phyloP scores from a whole-genome alignment of 2,888 invertebrate species.

The Watsonalla cultraria region DNA sequence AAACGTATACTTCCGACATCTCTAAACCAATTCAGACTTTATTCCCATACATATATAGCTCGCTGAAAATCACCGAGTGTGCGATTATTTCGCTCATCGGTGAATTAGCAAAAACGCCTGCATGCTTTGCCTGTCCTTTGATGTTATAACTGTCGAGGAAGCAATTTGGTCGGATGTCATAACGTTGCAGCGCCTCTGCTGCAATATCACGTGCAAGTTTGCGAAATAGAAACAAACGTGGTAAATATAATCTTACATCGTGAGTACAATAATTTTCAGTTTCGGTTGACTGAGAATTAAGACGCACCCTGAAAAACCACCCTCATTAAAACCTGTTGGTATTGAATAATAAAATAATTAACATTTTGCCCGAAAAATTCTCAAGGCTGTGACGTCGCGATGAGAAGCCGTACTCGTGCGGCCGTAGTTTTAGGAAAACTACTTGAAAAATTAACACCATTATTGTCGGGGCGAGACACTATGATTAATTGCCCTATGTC shows the following conservation, averaged over 20 bases:
- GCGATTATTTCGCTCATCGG: constrained; percentile 24
- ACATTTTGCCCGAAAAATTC: constrained; percentile 7
- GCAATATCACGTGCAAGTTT: constrained; percentile 16
- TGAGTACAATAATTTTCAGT: too few relatives aligned
- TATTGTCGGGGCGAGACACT: neutral
- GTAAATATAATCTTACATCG: too few relatives aligned
- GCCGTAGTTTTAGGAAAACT: neutral
- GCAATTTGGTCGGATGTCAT: constrained; percentile 31
- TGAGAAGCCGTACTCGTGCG: constrained; percentile 5
- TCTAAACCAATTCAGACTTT: constrained; percentile 6
- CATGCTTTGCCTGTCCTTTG: constrained; percentile 30
- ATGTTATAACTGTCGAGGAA: constrained; percentile 37
- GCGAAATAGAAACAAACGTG: neutral
- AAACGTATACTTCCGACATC: constrained; percentile 14
- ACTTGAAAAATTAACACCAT: neutral
- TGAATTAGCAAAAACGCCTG: constrained; percentile 39
- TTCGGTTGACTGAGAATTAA: too few relatives aligned
- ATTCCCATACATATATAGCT: constrained; percentile 12
- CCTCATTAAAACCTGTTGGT: too few relatives aligned
- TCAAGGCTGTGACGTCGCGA: constrained; percentile 8
- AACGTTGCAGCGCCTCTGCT: constrained; percentile 24
- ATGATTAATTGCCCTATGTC: neutral
- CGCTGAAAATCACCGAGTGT: constrained; percentile 9
- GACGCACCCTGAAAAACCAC: too few relatives aligned
- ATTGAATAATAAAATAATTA: too few relatives aligned